These are phyloP conservation scores for Reticulitermes speratus DNA, from an alignment of 1,140 invertebrate species.

Conservation along the genomic window DNA sequence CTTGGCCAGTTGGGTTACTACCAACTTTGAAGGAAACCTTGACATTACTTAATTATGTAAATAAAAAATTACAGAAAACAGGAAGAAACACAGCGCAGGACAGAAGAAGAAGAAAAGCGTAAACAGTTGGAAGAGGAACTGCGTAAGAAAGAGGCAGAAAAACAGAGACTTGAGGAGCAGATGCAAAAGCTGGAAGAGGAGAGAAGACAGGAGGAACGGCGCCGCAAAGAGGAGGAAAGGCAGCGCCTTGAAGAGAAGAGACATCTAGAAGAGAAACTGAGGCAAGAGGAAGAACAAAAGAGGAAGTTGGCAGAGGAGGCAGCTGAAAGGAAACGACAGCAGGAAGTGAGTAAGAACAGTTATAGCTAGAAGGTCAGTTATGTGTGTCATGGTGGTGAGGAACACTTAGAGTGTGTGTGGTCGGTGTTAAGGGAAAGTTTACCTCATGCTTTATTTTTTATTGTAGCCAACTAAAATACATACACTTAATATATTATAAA, in stretches of 20 bases:
- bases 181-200: conserved; percentile 53
- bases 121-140: conserved; percentile 35
- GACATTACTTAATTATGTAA: too few species aligned
- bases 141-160: conserved; percentile 34
- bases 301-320: conserved; percentile 32
- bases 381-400: too few species aligned
- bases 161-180: conserved; percentile 37
- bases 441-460: too few species aligned
- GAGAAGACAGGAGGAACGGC: conserved; percentile 45
- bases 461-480: too few species aligned
- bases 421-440: too few species aligned
- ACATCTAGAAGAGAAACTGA: conserved; percentile 47
- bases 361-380: too few species aligned
- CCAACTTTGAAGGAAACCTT: background rate
- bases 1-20: too few species aligned
- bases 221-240: conserved; percentile 46
- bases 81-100: conserved; percentile 45
- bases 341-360: conserved; percentile 10
- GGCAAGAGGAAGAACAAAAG: conserved; percentile 41
- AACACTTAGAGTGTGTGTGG: too few species aligned
- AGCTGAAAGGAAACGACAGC: conserved; percentile 18
- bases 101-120: conserved; percentile 36
- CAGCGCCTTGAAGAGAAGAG: conserved; percentile 48
- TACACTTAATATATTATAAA: too few species aligned
- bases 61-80: conserved; percentile 43